These are phyloP conservation scores for Morus bassanus DNA, from an alignment of 2,797 vertebrate genomes.

Conservation along the genomic window DNA sequence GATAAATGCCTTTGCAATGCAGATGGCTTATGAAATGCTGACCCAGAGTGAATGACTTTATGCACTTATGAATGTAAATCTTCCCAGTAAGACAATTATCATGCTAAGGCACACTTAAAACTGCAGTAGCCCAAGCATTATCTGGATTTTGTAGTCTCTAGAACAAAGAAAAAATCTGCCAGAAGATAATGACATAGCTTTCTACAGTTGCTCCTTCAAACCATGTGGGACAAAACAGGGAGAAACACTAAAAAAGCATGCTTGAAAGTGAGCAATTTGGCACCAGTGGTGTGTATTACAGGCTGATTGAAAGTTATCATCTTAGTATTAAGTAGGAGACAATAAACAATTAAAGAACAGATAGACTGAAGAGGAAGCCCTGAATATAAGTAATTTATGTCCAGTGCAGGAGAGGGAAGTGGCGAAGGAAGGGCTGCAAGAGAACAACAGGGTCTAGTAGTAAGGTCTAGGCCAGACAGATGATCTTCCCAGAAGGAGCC, in stretches of 20 bases:
- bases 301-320: not conserved
- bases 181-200: not conserved
- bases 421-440: not conserved
- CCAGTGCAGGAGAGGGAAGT: not conserved
- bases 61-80: not conserved
- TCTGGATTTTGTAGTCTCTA: not conserved
- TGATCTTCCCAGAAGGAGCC: not conserved
- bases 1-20: not conserved
- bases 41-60: not conserved
- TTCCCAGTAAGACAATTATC: not conserved
- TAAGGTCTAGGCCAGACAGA: not conserved
- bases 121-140: not conserved
- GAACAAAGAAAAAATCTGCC: not conserved
- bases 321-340: not conserved
- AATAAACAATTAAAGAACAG: not conserved
- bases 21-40: not conserved
- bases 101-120: not conserved
- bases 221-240: not conserved
- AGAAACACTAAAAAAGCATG: not conserved
- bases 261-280: not conserved
- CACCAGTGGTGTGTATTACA: not conserved
- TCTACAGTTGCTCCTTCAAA: not conserved
- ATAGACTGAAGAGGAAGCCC: not conserved
- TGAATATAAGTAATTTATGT: not conserved
- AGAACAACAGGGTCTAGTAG: not conserved